These are phyloP conservation scores for Drosophila fungiperda DNA, from an alignment of 2,888 invertebrate species.

Conservation along the genomic window DNA sequence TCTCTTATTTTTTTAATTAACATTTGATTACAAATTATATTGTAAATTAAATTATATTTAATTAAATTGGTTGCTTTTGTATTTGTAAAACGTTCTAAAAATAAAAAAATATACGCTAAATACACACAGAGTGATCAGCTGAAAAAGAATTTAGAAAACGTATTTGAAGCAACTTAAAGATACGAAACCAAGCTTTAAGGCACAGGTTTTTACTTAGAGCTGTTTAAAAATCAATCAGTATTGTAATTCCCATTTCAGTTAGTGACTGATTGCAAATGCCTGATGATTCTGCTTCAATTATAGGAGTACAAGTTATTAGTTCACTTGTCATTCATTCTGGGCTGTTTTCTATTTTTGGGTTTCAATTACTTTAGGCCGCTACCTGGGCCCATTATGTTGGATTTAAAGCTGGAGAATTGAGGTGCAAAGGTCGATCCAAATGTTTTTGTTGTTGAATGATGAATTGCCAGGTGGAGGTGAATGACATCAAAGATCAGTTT, in stretches of 20 bases:
- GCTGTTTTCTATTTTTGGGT: not conserved
- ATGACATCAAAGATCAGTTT: not conserved
- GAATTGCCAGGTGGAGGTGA: not conserved
- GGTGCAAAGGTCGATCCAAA: not conserved
- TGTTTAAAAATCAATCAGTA: not conserved
- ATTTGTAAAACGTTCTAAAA: too few relatives aligned
- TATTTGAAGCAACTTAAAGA: not conserved
- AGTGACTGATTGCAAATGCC: not conserved
- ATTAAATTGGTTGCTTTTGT: too few relatives aligned
- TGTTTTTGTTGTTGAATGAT: not conserved
- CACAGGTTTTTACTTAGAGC: not conserved
- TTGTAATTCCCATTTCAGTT: not conserved
- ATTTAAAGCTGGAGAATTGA: not conserved
- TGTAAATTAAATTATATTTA: too few relatives aligned
- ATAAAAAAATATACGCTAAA: too few relatives aligned
- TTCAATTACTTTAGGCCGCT: not conserved
- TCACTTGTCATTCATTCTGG: not conserved
- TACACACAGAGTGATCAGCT: not conserved
- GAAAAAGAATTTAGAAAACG: not conserved
- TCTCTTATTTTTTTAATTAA: too few relatives aligned
- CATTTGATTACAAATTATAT: too few relatives aligned
- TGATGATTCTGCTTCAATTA: too few relatives aligned
- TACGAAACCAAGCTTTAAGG: too few relatives aligned
- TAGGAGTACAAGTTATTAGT: too few relatives aligned
- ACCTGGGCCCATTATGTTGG: not conserved